These are phyloP conservation scores for Megastigmus dorsalis DNA, from an alignment of 2,888 invertebrate species.

Conservation along the genomic window DNA sequence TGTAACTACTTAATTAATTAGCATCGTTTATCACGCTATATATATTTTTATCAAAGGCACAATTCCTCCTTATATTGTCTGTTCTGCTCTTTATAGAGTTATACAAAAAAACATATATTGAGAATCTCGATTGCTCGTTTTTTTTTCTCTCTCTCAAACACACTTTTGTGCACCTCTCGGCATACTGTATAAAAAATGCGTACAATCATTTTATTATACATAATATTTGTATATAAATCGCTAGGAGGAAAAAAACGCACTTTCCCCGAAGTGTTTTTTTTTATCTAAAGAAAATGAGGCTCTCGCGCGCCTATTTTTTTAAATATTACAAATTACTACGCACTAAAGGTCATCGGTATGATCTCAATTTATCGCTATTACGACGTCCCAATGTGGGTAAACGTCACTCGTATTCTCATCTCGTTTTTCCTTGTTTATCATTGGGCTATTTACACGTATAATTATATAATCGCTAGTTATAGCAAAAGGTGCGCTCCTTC, in stretches of 20 bases:
- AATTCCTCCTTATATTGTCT: conserved; percentile 56
- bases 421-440: conserved; percentile 3
- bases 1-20: conserved; percentile 53
- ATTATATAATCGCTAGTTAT: conserved; percentile 16
- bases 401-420: conserved; percentile 8
- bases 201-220: conserved; percentile 19
- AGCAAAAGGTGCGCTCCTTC: conserved; percentile 11
- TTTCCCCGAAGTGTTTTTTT: conserved; percentile 18
- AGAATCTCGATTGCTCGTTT: conserved; percentile 6
- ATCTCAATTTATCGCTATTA: conserved; percentile 52
- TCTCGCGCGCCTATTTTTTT: conserved; percentile 47
- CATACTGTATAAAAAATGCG: conserved; percentile 22
- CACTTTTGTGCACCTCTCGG: conserved; percentile 18
- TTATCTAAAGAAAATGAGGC: conserved; percentile 1
- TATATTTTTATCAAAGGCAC: conserved; percentile 64
- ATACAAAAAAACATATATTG: conserved; percentile 18
- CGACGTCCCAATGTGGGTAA: conserved; percentile 33
- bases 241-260: conserved; percentile 36
- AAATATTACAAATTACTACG: conserved; percentile 57
- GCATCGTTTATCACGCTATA: conserved; percentile 35
- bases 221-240: conserved; percentile 39
- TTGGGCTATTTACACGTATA: conserved; percentile 27
- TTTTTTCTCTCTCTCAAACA: neutral
- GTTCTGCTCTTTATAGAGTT: conserved; percentile 1
- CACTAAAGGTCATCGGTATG: conserved; percentile 57